A percentile compares a stretch with the other conserved stretches of the same genome.
Conservation (phyloP, 1,140 invertebrate species). For the Drepana arcuata region DNA sequence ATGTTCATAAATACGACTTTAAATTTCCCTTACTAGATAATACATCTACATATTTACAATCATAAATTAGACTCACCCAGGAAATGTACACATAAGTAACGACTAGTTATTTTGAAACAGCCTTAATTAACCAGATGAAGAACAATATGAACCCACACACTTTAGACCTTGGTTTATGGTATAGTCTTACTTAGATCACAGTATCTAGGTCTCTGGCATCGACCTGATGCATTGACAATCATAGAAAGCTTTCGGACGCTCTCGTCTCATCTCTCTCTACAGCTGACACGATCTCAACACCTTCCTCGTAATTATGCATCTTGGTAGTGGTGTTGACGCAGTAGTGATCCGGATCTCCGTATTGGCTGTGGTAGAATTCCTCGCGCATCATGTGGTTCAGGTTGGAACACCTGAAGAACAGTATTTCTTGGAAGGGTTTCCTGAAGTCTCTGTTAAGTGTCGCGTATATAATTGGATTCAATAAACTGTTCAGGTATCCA, state of each 20-base stretch:
- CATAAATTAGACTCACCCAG: not conserved
- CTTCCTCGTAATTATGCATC: slow-evolving; percentile 72
- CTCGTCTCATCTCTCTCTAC: slow-evolving; percentile 72
- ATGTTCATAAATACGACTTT: not conserved
- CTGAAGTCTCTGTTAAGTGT: slow-evolving; percentile 94
- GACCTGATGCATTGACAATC: slow-evolving; percentile 70
- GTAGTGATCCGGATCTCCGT: slow-evolving; percentile 81
- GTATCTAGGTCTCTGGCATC: slow-evolving; percentile 58
- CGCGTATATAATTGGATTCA: slow-evolving; percentile 95
- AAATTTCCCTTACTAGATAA: not conserved
- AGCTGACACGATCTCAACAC: slow-evolving; percentile 75
- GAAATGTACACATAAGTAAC: slow-evolving; percentile 13
- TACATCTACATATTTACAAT: not conserved
- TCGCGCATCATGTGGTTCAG: slow-evolving; percentile 93
- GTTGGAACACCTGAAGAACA: slow-evolving; percentile 90
- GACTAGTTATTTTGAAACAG: slow-evolving; percentile 47
- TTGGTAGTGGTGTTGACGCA: slow-evolving; percentile 68
- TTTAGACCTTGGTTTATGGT: slow-evolving; percentile 32
- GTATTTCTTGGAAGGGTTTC: slow-evolving; percentile 91
- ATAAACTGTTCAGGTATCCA: slow-evolving; percentile 93
- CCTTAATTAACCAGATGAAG: slow-evolving; percentile 24
- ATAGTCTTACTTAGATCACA: slow-evolving; percentile 70
- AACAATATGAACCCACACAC: slow-evolving; percentile 31
- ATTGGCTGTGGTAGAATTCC: slow-evolving; percentile 93
- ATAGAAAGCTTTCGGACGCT: slow-evolving; percentile 75